These are phyloP conservation scores for Rafetus swinhoei DNA, from an alignment of 2,113 vertebrate species.

Conservation along the genomic window DNA sequence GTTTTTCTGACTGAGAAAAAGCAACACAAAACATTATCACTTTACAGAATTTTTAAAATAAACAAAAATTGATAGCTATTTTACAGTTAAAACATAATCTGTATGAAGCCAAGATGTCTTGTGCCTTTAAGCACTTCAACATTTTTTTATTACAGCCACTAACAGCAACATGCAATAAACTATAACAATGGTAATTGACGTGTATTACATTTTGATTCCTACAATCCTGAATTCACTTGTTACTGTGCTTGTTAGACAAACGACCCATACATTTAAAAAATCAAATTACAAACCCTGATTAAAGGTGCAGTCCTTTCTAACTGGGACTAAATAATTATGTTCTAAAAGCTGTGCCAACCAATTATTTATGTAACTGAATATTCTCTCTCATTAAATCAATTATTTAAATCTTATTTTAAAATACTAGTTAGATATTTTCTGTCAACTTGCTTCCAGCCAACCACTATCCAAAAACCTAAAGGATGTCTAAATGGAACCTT, in stretches of 20 bases:
- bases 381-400: slow-evolving; percentile 81
- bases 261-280: slow-evolving; percentile 72
- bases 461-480: slow-evolving; percentile 51
- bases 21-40: not conserved
- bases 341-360: slow-evolving; percentile 76
- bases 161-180: slow-evolving; percentile 38
- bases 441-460: slow-evolving; percentile 62
- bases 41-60: not conserved
- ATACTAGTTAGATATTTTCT: slow-evolving; percentile 77
- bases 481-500: slow-evolving; percentile 37
- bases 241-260: slow-evolving; percentile 74
- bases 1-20: not conserved
- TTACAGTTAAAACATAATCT: not conserved
- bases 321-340: slow-evolving; percentile 78
- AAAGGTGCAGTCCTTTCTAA: slow-evolving; percentile 80
- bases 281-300: slow-evolving; percentile 79
- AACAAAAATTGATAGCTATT: too few species aligned
- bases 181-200: slow-evolving; percentile 56
- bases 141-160: slow-evolving; percentile 37
- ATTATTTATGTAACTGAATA: slow-evolving; percentile 82
- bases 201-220: slow-evolving; percentile 69
- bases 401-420: slow-evolving; percentile 83
- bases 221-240: slow-evolving; percentile 71
- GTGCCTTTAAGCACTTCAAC: slow-evolving; percentile 16
- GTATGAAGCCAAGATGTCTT: not conserved